These are phyloP conservation scores for Florisuga fusca DNA, from an alignment of 2,797 vertebrate genomes.

Conservation along the genomic window DNA sequence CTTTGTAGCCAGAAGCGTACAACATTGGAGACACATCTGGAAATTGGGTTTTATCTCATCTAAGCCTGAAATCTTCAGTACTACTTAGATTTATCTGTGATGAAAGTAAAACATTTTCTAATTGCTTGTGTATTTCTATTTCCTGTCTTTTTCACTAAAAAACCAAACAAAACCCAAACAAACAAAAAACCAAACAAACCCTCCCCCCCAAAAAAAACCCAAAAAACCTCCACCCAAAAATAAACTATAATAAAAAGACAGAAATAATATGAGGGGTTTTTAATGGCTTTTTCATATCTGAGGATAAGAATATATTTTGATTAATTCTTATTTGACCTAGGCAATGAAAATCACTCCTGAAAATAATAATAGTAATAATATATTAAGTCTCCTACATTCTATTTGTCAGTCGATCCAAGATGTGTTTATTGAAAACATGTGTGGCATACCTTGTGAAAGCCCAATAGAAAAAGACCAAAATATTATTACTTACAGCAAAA, in stretches of 20 bases:
- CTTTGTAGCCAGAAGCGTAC: neutral
- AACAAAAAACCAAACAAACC: too few species aligned
- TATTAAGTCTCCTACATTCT: neutral
- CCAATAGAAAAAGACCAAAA: neutral
- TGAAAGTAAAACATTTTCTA: conserved; percentile 38
- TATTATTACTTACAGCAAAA: neutral
- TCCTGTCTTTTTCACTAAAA: neutral
- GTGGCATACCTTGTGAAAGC: neutral
- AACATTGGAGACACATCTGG: neutral
- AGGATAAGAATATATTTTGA: neutral
- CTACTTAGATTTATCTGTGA: conserved; percentile 33
- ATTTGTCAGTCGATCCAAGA: neutral
- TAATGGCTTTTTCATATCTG: neutral
- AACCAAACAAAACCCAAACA: neutral
- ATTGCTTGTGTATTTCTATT: conserved; percentile 40
- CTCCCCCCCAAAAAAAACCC: neutral
- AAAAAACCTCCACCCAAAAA: too few species aligned
- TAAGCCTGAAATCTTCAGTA: conserved; percentile 17
- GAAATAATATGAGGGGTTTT: neutral
- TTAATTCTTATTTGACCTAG: neutral
- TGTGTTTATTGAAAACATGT: neutral
- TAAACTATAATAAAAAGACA: neutral
- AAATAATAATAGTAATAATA: neutral
- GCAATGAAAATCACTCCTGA: neutral
- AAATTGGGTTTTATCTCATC: conserved; percentile 64